A percentile compares a stretch with the other conserved stretches of the same genome.
Evolutionary conservation across 2,113 vertebrate species (phyloP).

Genomic region (Leucoraja erinaceus): DNA sequence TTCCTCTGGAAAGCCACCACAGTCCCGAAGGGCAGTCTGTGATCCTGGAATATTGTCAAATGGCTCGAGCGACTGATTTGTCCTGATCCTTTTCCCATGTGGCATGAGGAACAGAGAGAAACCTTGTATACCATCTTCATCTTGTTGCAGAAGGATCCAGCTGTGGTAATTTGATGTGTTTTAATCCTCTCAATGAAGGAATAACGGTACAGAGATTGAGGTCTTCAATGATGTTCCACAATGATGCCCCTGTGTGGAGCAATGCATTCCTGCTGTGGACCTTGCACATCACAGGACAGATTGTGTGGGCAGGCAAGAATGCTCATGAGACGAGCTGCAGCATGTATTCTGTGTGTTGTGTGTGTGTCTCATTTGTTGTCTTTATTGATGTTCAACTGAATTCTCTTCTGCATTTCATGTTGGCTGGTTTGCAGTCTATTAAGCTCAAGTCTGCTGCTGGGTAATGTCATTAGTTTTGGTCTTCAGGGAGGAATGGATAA

Average conservation of each 20-base stretch:
- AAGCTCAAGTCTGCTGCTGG: not conserved
- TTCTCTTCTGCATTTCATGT: not conserved
- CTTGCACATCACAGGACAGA: not conserved
- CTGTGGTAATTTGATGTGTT: not conserved
- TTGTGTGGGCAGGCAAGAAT: no score
- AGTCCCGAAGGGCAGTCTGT: no score
- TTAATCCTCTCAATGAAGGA: no score
- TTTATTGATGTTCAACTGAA: not conserved
- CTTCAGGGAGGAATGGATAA: not conserved
- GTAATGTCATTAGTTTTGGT: slow-evolving; percentile 22
- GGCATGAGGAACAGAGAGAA: not conserved
- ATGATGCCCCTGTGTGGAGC: not conserved
- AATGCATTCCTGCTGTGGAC: not conserved
- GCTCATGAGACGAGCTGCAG: not conserved
- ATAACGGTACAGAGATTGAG: not conserved
- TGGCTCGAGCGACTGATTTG: not conserved
- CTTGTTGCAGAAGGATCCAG: not conserved
- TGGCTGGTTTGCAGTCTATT: not conserved
- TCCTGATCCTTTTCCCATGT: not conserved
- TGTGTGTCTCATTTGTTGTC: no score
- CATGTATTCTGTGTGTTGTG: not conserved
- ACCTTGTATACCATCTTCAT: not conserved
- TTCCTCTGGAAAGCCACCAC: no score
- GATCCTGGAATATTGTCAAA: not conserved
- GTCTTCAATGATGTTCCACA: not conserved